Evolutionary conservation across 2,888 invertebrate genomes (phyloP).

Genomic region (Drosophila mimica): DNA sequence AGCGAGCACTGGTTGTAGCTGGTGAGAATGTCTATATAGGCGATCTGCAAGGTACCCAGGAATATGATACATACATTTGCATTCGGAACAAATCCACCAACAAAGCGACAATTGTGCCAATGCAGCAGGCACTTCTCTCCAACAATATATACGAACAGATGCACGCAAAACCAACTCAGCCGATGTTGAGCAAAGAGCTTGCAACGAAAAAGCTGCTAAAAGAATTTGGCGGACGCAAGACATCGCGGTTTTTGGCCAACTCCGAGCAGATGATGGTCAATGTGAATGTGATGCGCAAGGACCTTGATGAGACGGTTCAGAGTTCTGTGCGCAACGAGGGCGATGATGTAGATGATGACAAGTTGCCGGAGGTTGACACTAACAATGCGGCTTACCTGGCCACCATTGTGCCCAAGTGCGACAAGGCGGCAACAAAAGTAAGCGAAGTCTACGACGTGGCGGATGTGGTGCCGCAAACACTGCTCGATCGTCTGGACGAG

Average conservation of each 20-base stretch:
- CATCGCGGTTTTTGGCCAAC: slow-evolving; percentile 70
- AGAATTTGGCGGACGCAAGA: slow-evolving; percentile 82
- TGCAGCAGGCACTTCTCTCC: slow-evolving; percentile 74
- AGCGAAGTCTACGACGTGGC: slow-evolving; percentile 75
- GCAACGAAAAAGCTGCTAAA: slow-evolving; percentile 71
- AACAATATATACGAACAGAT: slow-evolving; percentile 78
- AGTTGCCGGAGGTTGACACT: slow-evolving; percentile 39
- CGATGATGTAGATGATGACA: slow-evolving; percentile 37
- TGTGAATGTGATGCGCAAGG: slow-evolving; percentile 78
- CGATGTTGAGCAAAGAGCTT: slow-evolving; percentile 59
- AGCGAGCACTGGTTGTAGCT: slow-evolving; percentile 69
- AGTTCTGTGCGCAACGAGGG: slow-evolving; percentile 37
- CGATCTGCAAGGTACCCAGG: slow-evolving; percentile 44
- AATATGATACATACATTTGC: slow-evolving; percentile 80
- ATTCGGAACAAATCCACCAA: slow-evolving; percentile 81
- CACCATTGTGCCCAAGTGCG: slow-evolving; percentile 77
- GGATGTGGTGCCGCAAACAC: slow-evolving; percentile 75
- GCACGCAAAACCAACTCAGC: slow-evolving; percentile 42
- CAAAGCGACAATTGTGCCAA: slow-evolving; percentile 81
- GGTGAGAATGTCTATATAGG: slow-evolving; percentile 77
- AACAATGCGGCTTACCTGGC: slow-evolving; percentile 60
- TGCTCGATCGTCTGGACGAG: slow-evolving; percentile 81
- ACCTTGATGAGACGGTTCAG: slow-evolving; percentile 77
- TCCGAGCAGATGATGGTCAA: slow-evolving; percentile 80
- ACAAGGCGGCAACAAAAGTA: slow-evolving; percentile 74